Evolutionary conservation across 2,797 vertebrate species (phyloP), one percentile per base, ranked within the genome.

Genomic region (Centroberyx gerrardi): DNA sequence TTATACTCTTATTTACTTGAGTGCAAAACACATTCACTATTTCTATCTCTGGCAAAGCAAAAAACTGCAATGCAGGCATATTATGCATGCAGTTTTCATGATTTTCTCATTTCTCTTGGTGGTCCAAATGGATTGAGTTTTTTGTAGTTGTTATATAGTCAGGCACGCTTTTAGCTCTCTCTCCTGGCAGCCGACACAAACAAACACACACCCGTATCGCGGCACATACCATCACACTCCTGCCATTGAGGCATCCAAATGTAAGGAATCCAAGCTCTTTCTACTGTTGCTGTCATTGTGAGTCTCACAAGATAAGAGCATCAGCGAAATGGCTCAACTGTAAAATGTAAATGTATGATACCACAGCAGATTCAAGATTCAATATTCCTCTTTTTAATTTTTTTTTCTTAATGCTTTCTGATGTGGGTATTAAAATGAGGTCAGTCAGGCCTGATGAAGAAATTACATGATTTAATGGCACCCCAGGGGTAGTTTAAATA

Each of bases 391-490:
- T 59, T 83, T 79, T 82, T 70, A 53, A 74, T 82, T 59, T 76
- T 72, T 72, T 78, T 81, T 74, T 68, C 73, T 72, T 83, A 68
- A 80, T 88, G 89, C 87, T 83, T 82, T 82, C 84, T 91, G 92
- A 89, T 87, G 87, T 85, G 80, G 73, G 76, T 90, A 89, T 90
- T 90, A 90, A 93, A 95, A 94, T 90, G 84, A 94, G 94, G 94
- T 93, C 94, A 94, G 74, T 78, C 77, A 83, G 81, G 89, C 91
- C 86, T 94, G 92, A 95, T 83, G 88, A 94, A 95, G 92, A 95
- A 95, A 92, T 93, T 88, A 92, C 88, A 91, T 92, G 94, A 95
- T 94, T 95, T 95, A 95, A 95, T 93, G 92, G 91, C 90, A 89
- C 94, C 92, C 86, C 78, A 76, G 92, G 94, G 93, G 86, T 84